A percentile compares a stretch with the other conserved stretches of the same genome.
Conservation (phyloP, 2,797 vertebrate species). For the Chelmon rostratus region DNA sequence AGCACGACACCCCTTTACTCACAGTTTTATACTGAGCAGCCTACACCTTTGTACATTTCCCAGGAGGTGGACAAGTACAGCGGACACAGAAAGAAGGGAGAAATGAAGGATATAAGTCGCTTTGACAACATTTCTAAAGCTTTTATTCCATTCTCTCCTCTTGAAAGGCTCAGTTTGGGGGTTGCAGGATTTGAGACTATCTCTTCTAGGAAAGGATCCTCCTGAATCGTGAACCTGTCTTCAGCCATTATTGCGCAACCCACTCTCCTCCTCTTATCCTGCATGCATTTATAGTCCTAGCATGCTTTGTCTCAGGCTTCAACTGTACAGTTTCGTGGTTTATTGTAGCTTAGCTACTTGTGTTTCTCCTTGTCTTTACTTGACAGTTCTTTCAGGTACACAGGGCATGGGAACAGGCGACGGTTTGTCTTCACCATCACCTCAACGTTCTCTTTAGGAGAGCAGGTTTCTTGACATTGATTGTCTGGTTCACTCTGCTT, state of each 20-base stretch:
- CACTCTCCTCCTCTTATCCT: conserved; percentile 41
- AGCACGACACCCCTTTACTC: conserved; percentile 70
- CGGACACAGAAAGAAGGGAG: conserved; percentile 8
- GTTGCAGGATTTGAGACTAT: conserved; percentile 22
- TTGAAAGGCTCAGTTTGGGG: conserved; percentile 20
- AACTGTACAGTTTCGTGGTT: conserved; percentile 72
- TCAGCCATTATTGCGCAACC: conserved; percentile 8
- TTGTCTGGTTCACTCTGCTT: conserved; percentile 64
- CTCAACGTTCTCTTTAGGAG: conserved; percentile 23
- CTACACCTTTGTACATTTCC: conserved; percentile 27
- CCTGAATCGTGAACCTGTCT: conserved; percentile 25
- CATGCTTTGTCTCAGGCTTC: conserved; percentile 84
- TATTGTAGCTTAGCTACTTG: conserved; percentile 61
- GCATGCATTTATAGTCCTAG: conserved; percentile 78
- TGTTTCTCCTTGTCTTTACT: conserved; percentile 65
- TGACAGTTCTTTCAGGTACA: conserved; percentile 68
- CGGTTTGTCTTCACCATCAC: conserved; percentile 26
- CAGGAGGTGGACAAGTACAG: conserved; percentile 38
- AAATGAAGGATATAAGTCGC: conserved; percentile 38
- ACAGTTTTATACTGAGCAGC: conserved; percentile 53
- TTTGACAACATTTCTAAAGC: conserved; percentile 49
- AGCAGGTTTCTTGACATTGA: conserved; percentile 57
- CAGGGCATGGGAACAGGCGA: conserved; percentile 2
- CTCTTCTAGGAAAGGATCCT: conserved; percentile 32
- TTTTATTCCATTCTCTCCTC: conserved; percentile 41